Conservation (phyloP, 2,113 vertebrate species). For the Neolamprologus sp. region DNA sequence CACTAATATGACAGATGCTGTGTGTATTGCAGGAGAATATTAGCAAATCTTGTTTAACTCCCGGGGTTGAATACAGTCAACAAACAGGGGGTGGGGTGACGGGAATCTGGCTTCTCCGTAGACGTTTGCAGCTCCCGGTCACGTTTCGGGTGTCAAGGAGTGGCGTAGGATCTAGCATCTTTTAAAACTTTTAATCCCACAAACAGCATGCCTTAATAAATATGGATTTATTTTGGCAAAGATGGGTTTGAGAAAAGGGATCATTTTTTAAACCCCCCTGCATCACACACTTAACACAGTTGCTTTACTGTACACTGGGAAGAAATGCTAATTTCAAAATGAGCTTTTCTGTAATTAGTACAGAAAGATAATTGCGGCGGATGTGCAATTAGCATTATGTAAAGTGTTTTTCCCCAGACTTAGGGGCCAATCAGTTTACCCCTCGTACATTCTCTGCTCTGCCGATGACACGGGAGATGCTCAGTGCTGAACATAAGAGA, state of each 20-base stretch:
- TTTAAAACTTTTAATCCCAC: not conserved
- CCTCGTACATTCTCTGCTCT: constrained; percentile 36
- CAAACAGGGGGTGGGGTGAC: not conserved
- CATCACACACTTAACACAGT: not conserved
- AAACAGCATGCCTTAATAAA: not conserved
- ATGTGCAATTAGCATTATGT: constrained; percentile 71
- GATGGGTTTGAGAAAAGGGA: not conserved
- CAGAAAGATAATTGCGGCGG: constrained; percentile 65
- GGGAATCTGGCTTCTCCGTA: not conserved
- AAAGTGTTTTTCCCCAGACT: constrained; percentile 59
- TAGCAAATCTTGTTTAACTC: constrained; percentile 10
- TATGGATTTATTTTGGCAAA: not conserved
- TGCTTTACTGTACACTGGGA: constrained; percentile 26
- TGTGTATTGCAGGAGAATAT: constrained; percentile 23
- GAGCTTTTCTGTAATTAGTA: constrained; percentile 66
- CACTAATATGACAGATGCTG: constrained; percentile 46
- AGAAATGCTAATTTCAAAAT: constrained; percentile 58
- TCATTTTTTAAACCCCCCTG: not conserved
- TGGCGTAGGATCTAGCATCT: not conserved
- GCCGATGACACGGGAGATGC: constrained; percentile 43
- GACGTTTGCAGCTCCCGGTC: not conserved
- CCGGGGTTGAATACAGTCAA: not conserved
- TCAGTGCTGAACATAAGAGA: constrained; percentile 24
- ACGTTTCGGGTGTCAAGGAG: not conserved
- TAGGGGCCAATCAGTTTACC: constrained; percentile 61